Evolutionary conservation across 2,888 invertebrate species (phyloP).

Genomic region (Torymus texanus): DNA sequence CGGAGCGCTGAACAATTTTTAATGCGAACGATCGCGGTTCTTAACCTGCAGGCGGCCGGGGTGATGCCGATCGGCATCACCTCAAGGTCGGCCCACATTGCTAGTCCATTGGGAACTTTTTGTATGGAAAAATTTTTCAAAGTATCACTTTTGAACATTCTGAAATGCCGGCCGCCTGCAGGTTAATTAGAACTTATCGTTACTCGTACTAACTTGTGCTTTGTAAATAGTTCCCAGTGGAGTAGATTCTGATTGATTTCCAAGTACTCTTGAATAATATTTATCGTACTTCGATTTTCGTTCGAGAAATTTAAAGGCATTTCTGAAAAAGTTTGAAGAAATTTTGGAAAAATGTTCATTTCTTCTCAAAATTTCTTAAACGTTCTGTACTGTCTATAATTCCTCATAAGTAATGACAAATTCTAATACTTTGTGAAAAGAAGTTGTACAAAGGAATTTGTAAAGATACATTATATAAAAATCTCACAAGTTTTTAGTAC

Average conservation of each 20-base stretch:
- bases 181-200: conserved; percentile 38
- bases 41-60: too few species aligned
- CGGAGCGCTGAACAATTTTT: conserved; percentile 47
- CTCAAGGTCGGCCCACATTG: too few species aligned
- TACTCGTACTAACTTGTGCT: conserved; percentile 51
- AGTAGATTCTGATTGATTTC: conserved; percentile 26
- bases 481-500: conserved; percentile 39
- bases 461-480: conserved; percentile 33
- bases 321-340: conserved; percentile 37
- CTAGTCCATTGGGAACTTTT: too few species aligned
- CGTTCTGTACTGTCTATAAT: conserved; percentile 36
- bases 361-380: conserved; percentile 46
- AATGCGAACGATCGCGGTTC: conserved; percentile 32
- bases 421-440: conserved; percentile 41
- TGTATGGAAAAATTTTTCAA: too few species aligned
- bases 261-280: conserved; percentile 19
- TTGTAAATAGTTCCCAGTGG: conserved; percentile 38
- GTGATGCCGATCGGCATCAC: too few species aligned
- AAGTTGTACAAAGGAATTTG: conserved; percentile 39
- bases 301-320: conserved; percentile 47
- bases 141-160: too few species aligned
- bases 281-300: conserved; percentile 37
- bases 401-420: conserved; percentile 42
- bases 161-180: too few species aligned
- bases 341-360: conserved; percentile 33